phyloP scores from a whole-genome alignment of 2,113 vertebrate genomes.

The Chelonoidis abingdonii region DNA sequence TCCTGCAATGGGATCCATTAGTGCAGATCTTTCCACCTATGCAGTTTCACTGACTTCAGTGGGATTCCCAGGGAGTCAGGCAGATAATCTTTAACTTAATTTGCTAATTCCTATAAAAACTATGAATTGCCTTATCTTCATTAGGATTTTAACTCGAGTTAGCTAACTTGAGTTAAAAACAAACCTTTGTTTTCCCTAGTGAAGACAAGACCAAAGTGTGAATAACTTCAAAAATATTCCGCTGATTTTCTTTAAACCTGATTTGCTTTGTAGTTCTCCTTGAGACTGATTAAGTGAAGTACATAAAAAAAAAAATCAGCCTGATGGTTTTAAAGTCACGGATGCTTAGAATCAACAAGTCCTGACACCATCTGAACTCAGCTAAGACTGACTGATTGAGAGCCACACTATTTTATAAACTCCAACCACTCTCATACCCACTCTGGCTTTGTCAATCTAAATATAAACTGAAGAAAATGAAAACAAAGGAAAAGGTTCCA shows the following conservation, averaged over 20 bases:
- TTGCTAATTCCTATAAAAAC: background rate
- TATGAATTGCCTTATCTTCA: background rate
- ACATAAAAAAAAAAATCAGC: background rate
- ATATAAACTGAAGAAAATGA: slow-evolving; percentile 1
- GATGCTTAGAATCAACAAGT: slow-evolving; percentile 27
- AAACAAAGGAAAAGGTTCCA: background rate
- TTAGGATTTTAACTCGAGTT: background rate
- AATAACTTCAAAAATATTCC: background rate
- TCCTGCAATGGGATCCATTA: background rate
- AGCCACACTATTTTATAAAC: slow-evolving; percentile 15
- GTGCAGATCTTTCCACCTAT: background rate
- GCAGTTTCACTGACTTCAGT: background rate
- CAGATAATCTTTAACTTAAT: background rate
- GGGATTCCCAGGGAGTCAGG: background rate
- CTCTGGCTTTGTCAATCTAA: background rate
- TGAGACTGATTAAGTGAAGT: background rate
- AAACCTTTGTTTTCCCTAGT: background rate
- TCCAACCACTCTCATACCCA: background rate
- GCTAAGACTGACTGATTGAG: slow-evolving; percentile 18
- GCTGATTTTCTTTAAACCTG: background rate
- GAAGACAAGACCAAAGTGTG: background rate
- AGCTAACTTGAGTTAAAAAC: background rate
- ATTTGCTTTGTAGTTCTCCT: background rate
- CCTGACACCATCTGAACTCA: background rate
- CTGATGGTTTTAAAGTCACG: background rate